Evolutionary conservation across 1,140 invertebrate species (phyloP), one percentile per base, ranked within the genome.

Genomic region (Drosophila pseudoobscura): DNA sequence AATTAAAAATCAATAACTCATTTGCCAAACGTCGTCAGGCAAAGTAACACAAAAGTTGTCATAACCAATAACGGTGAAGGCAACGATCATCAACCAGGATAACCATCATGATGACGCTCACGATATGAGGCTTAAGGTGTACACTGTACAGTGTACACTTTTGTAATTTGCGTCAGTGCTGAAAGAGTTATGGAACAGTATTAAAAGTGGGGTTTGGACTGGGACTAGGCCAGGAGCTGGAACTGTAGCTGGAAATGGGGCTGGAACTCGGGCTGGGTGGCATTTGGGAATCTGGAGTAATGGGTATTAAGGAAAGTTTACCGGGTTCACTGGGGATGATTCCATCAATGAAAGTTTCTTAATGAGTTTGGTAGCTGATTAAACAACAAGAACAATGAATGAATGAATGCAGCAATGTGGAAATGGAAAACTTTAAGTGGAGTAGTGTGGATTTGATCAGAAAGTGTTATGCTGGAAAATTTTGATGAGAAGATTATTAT

Each of bases 1-100:
- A 87, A 84, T 84, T 85, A 87, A 85, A 85, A 85, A 85, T 85
- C 80, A 85, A 85, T 85, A 85, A 80, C 82, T 84, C 80, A 85
- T 85, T 85, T 85, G 82, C 56, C 77, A 75, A 85, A 85, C 70
- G 72, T 60, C 68, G 59, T 80, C 72, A 79, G 70, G 75, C 80
- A 68, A 70, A 70, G 68, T 75, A 84, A 74, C 63, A 71, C 74
- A 75, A 82, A 85, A 85, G 82, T 88, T 85, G 78, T 78, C 82
- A 78, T 75, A 85, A 87, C 78, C 78, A 80, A 80, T 87, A 79
- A 87, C 71, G 63, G 64, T 22, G 35, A 39, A 9, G 35, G 11
- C 35, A 69, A 69, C 62, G 63, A 69, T 69, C 65, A 57, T 69
- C 65, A 69, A 20, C 51, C 35, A 8, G 49, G 60, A 83, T 79